These are phyloP conservation scores for Eucidaris tribuloides DNA, from an alignment of 35 echinoderm and acorn worm species.

Conservation along the genomic window DNA sequence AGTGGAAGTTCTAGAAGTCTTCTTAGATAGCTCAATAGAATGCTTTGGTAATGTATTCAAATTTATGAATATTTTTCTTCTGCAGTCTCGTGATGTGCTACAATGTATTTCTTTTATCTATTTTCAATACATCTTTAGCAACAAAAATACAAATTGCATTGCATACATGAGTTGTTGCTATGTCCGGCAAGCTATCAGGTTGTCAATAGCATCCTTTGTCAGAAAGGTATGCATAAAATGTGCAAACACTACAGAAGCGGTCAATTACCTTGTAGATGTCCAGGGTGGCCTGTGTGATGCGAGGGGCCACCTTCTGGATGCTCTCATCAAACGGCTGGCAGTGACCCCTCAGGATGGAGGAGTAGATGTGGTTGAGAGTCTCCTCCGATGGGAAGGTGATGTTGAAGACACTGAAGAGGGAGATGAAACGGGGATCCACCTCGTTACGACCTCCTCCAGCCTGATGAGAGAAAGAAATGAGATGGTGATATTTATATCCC, in stretches of 20 bases:
- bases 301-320: constrained; percentile 64
- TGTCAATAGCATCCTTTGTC: too few species aligned
- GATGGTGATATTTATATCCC: not conserved
- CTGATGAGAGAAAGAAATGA: constrained; percentile 9
- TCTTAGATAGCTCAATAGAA: too few species aligned
- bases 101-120: too few species aligned
- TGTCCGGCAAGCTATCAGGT: too few species aligned
- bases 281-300: constrained; percentile 82
- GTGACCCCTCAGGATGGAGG: constrained; percentile 77
- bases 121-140: too few species aligned
- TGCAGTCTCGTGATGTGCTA: too few species aligned
- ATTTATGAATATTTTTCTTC: too few species aligned
- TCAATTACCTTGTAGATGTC: constrained; percentile 72
- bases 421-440: constrained; percentile 94
- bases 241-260: not conserved
- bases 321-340: constrained; percentile 79
- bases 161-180: too few species aligned
- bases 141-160: too few species aligned
- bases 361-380: constrained; percentile 97
- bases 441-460: constrained; percentile 99
- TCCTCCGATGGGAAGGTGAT: constrained; percentile 98
- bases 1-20: too few species aligned
- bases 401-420: constrained; percentile 95
- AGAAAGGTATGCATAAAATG: too few species aligned
- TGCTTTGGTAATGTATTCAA: too few species aligned